Conservation (phyloP, 2,113 vertebrate genomes). For the Xerus inauris region DNA sequence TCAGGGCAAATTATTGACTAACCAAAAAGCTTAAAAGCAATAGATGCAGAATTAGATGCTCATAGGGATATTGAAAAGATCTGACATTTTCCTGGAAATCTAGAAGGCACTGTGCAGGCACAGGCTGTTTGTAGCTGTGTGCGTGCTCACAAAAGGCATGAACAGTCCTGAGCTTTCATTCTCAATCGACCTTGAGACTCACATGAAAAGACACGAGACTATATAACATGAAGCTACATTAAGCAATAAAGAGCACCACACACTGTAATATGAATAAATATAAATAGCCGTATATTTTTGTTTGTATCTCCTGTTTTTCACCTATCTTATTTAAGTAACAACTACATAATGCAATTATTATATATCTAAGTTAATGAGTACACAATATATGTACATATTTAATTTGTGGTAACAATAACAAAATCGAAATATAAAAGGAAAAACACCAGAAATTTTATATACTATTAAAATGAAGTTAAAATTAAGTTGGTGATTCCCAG, state of each 20-base stretch:
- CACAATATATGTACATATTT: not conserved
- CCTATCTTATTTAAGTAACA: not conserved
- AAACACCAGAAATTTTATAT: not conserved
- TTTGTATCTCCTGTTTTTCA: not conserved
- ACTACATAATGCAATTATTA: not conserved
- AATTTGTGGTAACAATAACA: not conserved
- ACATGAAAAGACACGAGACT: not conserved
- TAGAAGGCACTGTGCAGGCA: not conserved
- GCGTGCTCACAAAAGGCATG: not conserved
- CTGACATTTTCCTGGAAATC: not conserved
- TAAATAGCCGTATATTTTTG: not conserved
- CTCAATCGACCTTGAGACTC: not conserved
- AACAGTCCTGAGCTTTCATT: not conserved
- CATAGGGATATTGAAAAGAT: not conserved
- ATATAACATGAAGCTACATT: not conserved
- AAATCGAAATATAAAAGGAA: not conserved
- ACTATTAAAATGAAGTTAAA: not conserved
- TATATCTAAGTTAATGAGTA: not conserved
- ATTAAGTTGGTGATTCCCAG: not conserved
- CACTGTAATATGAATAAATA: not conserved
- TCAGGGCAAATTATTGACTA: not conserved
- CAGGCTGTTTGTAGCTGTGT: not conserved
- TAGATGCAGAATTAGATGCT: not conserved
- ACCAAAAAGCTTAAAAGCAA: not conserved
- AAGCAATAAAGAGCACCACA: not conserved